A percentile compares a stretch with the other conserved stretches of the same genome.
Conservation (phyloP, 2,888 invertebrate species). For the Folsomia candida region DNA sequence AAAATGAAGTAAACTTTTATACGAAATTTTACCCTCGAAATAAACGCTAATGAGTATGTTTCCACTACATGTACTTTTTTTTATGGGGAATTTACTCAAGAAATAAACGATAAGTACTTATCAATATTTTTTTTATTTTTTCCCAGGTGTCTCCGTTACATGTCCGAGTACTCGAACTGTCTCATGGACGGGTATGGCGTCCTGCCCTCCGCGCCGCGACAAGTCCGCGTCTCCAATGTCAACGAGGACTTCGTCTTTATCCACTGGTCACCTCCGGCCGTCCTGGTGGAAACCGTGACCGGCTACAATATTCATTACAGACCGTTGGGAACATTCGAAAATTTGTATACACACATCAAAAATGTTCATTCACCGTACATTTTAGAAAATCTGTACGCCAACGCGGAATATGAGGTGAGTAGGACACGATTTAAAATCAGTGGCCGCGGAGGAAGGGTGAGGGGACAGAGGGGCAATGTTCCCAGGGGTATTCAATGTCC, state of each 20-base stretch:
- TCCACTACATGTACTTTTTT: too few species aligned
- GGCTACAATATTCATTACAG: conserved; percentile 65
- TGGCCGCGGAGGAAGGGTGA: too few species aligned
- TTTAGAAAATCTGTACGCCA: conserved; percentile 69
- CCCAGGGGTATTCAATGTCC: too few species aligned
- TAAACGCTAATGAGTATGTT: too few species aligned
- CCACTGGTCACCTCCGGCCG: conserved; percentile 72
- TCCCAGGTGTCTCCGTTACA: conserved; percentile 72
- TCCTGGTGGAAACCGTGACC: conserved; percentile 69
- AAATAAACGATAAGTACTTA: too few species aligned
- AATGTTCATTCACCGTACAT: conserved; percentile 69
- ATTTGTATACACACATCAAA: conserved; percentile 53
- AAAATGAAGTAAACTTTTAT: too few species aligned
- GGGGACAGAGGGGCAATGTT: too few species aligned
- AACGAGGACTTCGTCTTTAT: conserved; percentile 73
- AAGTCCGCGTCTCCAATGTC: conserved; percentile 67
- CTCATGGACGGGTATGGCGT: conserved; percentile 81
- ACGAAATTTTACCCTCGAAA: too few species aligned
- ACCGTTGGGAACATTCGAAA: conserved; percentile 56
- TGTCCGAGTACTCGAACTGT: conserved; percentile 77
- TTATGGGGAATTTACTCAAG: too few species aligned
- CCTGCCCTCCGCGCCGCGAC: conserved; percentile 69
- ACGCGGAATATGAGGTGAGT: conserved; percentile 71
- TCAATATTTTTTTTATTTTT: conserved; percentile 7
- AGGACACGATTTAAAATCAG: too few species aligned